Base-by-base conservation (phyloP, 2,888 invertebrate species). In the Tipula helvola region DNA sequence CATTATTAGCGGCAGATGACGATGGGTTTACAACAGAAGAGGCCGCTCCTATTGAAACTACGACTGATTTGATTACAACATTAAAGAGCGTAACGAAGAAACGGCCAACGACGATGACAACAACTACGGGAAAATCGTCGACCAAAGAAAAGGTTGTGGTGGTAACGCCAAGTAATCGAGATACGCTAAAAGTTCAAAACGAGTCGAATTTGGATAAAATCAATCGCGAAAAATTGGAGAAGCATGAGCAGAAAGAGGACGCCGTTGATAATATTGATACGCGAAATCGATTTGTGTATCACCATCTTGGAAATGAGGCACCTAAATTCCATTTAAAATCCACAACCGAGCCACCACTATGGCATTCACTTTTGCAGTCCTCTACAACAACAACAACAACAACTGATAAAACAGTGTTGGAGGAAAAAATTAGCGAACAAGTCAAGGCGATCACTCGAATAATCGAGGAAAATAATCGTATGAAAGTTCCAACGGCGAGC, bases 201-300 rank as follows among this genome's bases (percentile, higher is more conserved):
- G 86, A 86, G n/a, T 57, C 86, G 16, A 36, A 52, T 36, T 13
- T 36, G n/a, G 52, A 86, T 39, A 86, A 86, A 52, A 12, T 39
- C 3, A 36, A 39, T 4, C 52, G 86, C 2, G 86, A 86, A 86
- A 39, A 52, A 36, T 57, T 57, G n/a, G 36, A 36, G 10, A 86
- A 57, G 36, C 86, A 87, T 39, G 87, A 86, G 10, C 87, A 87
- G 16, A 39, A 28, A 8, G 87, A 87, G 13, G 85, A 86, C 10
- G 18, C 85, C 1, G 18, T 87, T 0, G 88, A 88, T 44, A 87
- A 28, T 86, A 87, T 87, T 18, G 87, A 88, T 83, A 87, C 86
- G n/a, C 87, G 87, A 18, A 88, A 88, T 86, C 86, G 88, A 83
- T 88, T 88, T 87, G 86, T 88, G 0, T 88, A 88, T 52, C 88